Evolutionary conservation across 2,888 invertebrate genomes (phyloP), one percentile per base, ranked within the genome.

Genomic region (Diarsia brunnea): DNA sequence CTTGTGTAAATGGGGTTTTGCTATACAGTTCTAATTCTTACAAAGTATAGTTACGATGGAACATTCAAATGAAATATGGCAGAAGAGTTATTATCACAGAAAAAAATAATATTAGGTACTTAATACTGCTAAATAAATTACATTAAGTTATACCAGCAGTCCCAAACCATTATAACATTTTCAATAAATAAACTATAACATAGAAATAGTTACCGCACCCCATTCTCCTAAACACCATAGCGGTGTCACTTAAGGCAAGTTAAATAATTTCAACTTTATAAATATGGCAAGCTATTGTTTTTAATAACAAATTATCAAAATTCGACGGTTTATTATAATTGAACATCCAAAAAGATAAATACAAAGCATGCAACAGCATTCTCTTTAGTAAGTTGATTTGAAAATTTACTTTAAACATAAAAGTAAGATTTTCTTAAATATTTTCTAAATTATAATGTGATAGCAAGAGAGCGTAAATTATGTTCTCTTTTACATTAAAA

Each of bases 61-160:
- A 75, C 69, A 66, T 82, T 74, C 73, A 85, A 80, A 73, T 71
- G 73, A 88, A 84, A 81, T 89, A 90, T 91, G 92, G 93, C 91
- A 90, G 88, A 92, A 89, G 90, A 84, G 87, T 89, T 90, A 90
- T 90, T 93, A 94, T 94, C 94, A 94, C 94, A 94, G 94, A 90
- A 85, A 87, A 72, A 84, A 84, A 88, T 75, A 83, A 81, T 86
- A 58, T 58, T 58, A 58, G 24, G 58, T 84, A 73, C 82, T 84
- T 74, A 86, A 86, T 92, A 91, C 91, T 91, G 89, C 89, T 88
- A 82, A 85, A 88, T 83, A 86, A 80, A 86, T 84, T 87, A 88
- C 58, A 73, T 84, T 87, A 87, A 87, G 81, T 83, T 84, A 84
- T 70, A 86, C 75, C 65, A 86, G 80, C 83, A 84, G 75, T 77